Conservation (phyloP, 2,888 invertebrate genomes). For the Pollenia labialis region DNA sequence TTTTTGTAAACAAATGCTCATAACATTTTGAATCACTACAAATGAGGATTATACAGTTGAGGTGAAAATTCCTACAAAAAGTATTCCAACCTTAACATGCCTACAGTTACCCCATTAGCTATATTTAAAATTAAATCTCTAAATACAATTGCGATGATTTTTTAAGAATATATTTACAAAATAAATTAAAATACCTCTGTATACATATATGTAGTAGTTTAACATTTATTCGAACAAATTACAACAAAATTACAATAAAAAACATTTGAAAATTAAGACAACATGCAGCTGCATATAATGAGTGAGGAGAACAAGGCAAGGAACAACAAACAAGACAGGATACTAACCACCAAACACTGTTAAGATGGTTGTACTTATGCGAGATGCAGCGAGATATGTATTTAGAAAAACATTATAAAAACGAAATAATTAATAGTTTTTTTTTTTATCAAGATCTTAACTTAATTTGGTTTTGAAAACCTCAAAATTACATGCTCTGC, state of each 20-base stretch:
- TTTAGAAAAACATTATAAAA: neutral
- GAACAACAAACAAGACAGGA: conserved; percentile 4
- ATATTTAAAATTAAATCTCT: neutral
- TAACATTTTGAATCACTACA: too few species aligned
- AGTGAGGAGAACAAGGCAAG: conserved; percentile 2
- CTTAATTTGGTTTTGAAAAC: neutral
- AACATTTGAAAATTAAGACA: conserved; percentile 51
- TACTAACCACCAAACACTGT: conserved; percentile 30
- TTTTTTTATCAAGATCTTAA: neutral
- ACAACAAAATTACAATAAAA: conserved; percentile 51
- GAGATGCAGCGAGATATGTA: conserved; percentile 1
- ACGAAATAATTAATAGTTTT: neutral
- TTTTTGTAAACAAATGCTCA: too few species aligned
- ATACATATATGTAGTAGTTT: conserved; percentile 24
- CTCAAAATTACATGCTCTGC: conserved; percentile 30
- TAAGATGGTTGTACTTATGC: neutral
- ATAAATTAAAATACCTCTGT: conserved; percentile 7
- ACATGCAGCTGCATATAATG: conserved; percentile 47
- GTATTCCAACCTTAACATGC: neutral
- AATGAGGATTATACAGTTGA: neutral
- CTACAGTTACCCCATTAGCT: neutral
- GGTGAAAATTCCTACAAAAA: neutral
- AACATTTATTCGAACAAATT: conserved; percentile 65
- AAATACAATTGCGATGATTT: conserved; percentile 7
- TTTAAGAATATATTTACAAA: conserved; percentile 31